Evolutionary conservation across 2,888 invertebrate species (phyloP).

Genomic region (Rhingia rostrata): DNA sequence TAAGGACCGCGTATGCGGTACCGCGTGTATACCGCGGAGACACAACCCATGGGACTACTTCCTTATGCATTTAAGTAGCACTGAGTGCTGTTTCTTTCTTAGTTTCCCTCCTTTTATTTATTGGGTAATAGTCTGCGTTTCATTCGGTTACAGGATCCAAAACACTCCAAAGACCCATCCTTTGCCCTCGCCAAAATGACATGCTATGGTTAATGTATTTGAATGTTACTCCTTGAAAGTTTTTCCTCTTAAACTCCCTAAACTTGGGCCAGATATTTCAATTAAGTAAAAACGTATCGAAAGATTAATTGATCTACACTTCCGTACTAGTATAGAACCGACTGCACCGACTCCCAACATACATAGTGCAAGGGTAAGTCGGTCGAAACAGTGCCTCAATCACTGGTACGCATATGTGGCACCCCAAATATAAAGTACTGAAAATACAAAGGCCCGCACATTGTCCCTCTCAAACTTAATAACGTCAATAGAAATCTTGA

Average conservation of each 20-base stretch:
- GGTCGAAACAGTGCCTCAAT: too few species aligned
- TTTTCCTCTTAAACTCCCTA: constrained; percentile 63
- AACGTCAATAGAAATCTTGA: too few species aligned
- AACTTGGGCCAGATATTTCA: constrained; percentile 72
- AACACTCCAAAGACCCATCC: neutral
- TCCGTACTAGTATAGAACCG: too few species aligned
- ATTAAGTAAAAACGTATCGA: constrained; percentile 70
- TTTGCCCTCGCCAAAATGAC: constrained; percentile 17
- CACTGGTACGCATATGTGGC: too few species aligned
- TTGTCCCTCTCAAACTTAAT: too few species aligned
- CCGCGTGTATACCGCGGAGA: constrained; percentile 18
- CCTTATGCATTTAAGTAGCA: constrained; percentile 54
- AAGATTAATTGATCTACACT: too few species aligned
- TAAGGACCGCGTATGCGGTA: constrained; percentile 28
- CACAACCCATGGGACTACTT: constrained; percentile 28
- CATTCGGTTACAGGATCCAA: constrained; percentile 14
- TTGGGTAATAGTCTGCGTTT: neutral
- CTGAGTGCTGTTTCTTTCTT: constrained; percentile 4
- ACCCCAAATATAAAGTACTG: too few species aligned
- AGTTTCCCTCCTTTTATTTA: constrained; percentile 2
- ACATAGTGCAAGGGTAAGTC: too few species aligned
- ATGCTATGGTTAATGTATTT: constrained; percentile 66
- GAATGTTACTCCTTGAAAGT: constrained; percentile 73
- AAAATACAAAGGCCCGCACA: too few species aligned
- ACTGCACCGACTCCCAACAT: too few species aligned